A percentile compares a stretch with the other conserved stretches of the same genome.
phyloP scores from a whole-genome alignment of 2,113 vertebrate species.

The Leucopsar rothschildi region DNA sequence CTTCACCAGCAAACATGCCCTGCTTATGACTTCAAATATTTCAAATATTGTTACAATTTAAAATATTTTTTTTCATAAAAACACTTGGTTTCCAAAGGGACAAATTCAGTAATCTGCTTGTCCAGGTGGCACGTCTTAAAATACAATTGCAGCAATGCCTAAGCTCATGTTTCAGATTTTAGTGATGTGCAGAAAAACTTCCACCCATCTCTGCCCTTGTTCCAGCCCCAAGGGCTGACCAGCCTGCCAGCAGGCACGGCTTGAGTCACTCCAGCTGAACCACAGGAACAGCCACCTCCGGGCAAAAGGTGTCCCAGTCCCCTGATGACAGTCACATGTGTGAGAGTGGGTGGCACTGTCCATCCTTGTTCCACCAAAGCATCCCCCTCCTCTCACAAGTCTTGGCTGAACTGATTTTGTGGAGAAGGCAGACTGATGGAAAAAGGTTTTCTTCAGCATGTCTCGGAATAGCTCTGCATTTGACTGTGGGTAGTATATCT shows the following conservation, averaged over 20 bases:
- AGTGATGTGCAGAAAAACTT: not conserved
- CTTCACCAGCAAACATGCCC: not conserved
- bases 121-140: not conserved
- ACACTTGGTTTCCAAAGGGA: not conserved
- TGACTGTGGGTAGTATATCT: not conserved
- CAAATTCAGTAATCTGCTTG: not conserved
- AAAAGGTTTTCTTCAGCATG: not conserved
- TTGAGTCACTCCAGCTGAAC: not conserved
- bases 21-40: not conserved
- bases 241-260: fast-evolving
- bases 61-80: not conserved
- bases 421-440: slow-evolving; percentile 1
- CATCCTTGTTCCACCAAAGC: not conserved
- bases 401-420: not conserved
- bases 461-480: not conserved
- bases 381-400: not conserved
- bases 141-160: not conserved
- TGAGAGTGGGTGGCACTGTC: fast-evolving
- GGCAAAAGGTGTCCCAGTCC: not conserved
- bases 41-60: not conserved
- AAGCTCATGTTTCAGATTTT: not conserved
- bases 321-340: not conserved
- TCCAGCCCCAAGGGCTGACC: not conserved
- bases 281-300: fast-evolving
- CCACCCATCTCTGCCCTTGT: not conserved